A percentile compares a stretch with the other conserved stretches of the same genome.
Conservation (phyloP, 2,113 vertebrate species). For the Malaclemys terrapin region DNA sequence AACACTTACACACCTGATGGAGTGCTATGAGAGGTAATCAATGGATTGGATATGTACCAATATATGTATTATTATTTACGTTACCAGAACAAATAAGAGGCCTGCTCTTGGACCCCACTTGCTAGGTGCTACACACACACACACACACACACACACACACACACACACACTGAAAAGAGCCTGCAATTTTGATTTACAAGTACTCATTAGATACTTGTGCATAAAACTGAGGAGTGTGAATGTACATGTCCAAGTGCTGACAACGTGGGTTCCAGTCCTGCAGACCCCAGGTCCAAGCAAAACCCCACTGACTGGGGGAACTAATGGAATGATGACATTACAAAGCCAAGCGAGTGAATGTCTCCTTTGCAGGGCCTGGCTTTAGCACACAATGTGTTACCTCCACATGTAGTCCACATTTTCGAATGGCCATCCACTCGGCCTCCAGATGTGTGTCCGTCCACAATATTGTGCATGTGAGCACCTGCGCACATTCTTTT, state of each 20-base stretch:
- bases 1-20: not conserved
- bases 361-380: rapidly evolving
- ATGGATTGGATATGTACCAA: not conserved
- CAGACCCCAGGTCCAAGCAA: not conserved
- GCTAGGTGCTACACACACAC: rapidly evolving
- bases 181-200: not conserved
- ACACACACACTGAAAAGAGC: rapidly evolving
- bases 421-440: rapidly evolving
- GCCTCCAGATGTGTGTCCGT: rapidly evolving
- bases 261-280: rapidly evolving
- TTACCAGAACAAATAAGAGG: not conserved
- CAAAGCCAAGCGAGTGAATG: not conserved
- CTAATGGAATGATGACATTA: not conserved
- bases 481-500: rapidly evolving
- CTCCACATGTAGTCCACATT: rapidly evolving
- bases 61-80: rapidly evolving
- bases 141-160: no score
- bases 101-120: not conserved
- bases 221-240: not conserved
- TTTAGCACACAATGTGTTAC: not conserved
- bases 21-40: not conserved
- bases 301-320: not conserved
- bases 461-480: not conserved
- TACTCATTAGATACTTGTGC: not conserved
- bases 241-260: not conserved